phyloP scores from a whole-genome alignment of 2,113 vertebrate species.

The Ploceus nigricollis region DNA sequence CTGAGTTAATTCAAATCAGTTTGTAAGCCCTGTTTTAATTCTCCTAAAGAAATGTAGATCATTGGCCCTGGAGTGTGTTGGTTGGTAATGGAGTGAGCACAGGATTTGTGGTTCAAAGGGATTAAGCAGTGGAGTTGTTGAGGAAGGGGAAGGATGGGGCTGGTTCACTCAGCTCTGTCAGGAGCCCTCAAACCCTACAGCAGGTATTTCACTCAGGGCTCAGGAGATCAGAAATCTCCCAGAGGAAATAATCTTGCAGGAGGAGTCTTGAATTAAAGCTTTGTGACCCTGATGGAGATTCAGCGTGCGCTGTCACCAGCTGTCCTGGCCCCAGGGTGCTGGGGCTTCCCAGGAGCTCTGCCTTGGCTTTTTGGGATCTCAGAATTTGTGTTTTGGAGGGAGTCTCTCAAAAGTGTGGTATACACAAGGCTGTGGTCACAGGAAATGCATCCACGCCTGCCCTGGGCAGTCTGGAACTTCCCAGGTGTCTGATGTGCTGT shows the following conservation, averaged over 20 bases:
- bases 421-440: not conserved
- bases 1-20: not conserved
- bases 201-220: not conserved
- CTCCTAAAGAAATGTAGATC: not conserved
- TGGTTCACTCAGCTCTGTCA: not conserved
- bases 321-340: not conserved
- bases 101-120: not conserved
- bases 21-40: not conserved
- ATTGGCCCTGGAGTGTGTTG: not conserved
- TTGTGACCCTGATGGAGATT: not conserved
- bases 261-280: not conserved
- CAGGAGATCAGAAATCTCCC: not conserved
- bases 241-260: not conserved
- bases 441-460: not conserved
- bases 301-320: accelerated
- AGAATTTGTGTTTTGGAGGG: not conserved
- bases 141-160: not conserved
- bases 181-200: not conserved
- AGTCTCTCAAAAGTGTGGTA: not conserved
- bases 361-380: not conserved
- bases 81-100: not conserved
- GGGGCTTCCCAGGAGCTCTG: not conserved
- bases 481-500: not conserved
- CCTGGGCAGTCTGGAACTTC: not conserved
- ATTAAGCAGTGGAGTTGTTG: not conserved